A percentile compares a stretch with the other conserved stretches of the same genome.
Evolutionary conservation across 2,797 vertebrate genomes (phyloP).

Genomic region (Mareca penelope): DNA sequence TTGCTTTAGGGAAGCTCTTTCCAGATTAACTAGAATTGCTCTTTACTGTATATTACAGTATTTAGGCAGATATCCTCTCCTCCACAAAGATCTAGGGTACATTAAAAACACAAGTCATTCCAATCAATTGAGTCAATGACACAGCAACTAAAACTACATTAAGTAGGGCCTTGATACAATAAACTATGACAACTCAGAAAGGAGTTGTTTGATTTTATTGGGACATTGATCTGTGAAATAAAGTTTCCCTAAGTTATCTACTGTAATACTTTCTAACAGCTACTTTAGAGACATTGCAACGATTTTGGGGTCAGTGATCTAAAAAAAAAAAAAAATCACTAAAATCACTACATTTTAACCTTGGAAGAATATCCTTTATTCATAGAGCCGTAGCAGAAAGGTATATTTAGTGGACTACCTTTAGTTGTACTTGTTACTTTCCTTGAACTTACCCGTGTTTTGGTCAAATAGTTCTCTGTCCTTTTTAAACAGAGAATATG

Average conservation of each 20-base stretch:
- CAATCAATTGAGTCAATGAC: slow-evolving; percentile 51
- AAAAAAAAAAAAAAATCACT: neutral
- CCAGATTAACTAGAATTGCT: neutral
- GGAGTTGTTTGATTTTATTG: slow-evolving; percentile 41
- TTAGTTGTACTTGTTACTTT: neutral
- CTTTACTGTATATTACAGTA: neutral
- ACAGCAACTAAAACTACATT: slow-evolving; percentile 31
- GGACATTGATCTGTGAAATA: slow-evolving; percentile 34
- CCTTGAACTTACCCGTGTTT: neutral
- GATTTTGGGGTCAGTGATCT: neutral
- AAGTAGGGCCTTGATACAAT: slow-evolving; percentile 13
- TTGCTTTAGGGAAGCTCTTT: neutral
- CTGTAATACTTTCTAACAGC: neutral
- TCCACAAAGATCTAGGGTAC: neutral
- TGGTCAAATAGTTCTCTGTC: neutral
- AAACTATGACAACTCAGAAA: slow-evolving; percentile 19
- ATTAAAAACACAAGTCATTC: slow-evolving; percentile 10
- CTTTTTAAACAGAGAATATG: neutral
- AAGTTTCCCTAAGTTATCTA: slow-evolving; percentile 43
- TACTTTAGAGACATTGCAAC: neutral
- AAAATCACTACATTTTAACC: neutral
- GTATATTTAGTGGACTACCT: neutral
- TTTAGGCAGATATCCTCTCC: neutral
- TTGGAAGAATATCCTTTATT: neutral
- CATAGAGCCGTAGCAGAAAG: neutral